phyloP scores from a whole-genome alignment of 2,113 vertebrate species.

The Corynorhinus townsendii region DNA sequence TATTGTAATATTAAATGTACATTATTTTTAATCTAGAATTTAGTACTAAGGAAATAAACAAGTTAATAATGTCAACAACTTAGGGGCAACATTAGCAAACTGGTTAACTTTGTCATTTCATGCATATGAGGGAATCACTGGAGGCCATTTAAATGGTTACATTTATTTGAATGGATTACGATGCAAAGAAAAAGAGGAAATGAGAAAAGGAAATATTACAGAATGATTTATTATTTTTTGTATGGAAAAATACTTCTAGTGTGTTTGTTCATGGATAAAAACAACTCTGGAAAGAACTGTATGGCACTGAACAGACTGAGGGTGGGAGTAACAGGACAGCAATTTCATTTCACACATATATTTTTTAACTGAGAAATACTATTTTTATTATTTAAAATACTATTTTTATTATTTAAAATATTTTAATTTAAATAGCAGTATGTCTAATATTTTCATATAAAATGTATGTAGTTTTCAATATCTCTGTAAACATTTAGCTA shows the following conservation, averaged over 20 bases:
- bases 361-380: background rate
- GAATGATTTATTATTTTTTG: background rate
- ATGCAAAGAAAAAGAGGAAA: background rate
- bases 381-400: background rate
- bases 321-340: background rate
- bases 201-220: background rate
- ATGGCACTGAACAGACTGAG: background rate
- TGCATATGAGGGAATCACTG: background rate
- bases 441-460: background rate
- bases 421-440: background rate
- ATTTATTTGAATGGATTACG: background rate
- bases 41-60: background rate
- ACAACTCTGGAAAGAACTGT: background rate
- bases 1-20: background rate
- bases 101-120: background rate
- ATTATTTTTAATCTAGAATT: conserved; percentile 30
- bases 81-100: background rate
- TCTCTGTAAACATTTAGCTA: background rate
- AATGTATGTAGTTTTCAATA: background rate
- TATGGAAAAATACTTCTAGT: background rate
- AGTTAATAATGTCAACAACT: background rate
- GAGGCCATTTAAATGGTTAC: background rate
- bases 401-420: background rate
- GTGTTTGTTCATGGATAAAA: background rate
- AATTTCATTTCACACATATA: background rate